phyloP scores from a whole-genome alignment of 2,113 vertebrate species.

The Merops nubicus region DNA sequence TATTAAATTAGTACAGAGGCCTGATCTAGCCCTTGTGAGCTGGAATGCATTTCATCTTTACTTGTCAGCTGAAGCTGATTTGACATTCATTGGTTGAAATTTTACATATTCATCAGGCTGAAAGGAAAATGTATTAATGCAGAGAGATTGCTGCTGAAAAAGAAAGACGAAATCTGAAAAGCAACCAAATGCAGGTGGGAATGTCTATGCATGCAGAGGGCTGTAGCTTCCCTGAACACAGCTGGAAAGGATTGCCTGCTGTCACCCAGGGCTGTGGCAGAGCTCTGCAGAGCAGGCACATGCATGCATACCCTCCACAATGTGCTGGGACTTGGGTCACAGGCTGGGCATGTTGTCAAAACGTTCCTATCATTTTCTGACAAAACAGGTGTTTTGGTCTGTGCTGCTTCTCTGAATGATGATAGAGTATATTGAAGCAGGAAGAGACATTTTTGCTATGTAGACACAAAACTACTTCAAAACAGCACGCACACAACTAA shows the following conservation, averaged over 20 bases:
- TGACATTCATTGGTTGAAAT: background rate
- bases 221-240: background rate
- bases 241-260: background rate
- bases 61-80: background rate
- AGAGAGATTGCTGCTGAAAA: background rate
- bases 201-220: background rate
- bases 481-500: background rate
- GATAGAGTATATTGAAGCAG: background rate
- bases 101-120: background rate
- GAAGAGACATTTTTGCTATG: background rate
- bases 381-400: background rate
- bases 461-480: background rate
- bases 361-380: rapidly evolving
- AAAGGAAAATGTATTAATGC: background rate
- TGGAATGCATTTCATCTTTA: background rate
- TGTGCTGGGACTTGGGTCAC: rapidly evolving
- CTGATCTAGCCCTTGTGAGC: background rate
- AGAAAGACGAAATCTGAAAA: background rate
- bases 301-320: rapidly evolving
- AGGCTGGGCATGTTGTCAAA: background rate
- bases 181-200: rapidly evolving
- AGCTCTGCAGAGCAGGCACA: background rate
- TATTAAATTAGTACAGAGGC: background rate
- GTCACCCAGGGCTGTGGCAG: background rate
- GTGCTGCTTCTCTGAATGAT: background rate